Conservation (phyloP, 2,113 vertebrate genomes). For the Phyllopteryx taeniolatus region DNA sequence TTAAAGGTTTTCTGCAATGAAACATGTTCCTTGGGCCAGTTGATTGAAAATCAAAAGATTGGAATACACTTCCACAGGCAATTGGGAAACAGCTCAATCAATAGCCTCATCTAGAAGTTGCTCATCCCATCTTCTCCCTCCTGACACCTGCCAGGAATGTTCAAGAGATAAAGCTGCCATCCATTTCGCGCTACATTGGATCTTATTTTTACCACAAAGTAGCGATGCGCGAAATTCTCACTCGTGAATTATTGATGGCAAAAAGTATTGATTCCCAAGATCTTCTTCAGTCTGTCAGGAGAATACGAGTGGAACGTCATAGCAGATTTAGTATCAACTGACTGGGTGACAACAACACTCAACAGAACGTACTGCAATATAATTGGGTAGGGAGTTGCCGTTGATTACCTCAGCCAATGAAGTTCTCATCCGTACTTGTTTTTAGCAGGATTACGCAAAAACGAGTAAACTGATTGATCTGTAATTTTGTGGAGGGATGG, state of each 20-base stretch:
- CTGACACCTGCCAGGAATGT: background rate
- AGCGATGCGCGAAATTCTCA: slow-evolving; percentile 5
- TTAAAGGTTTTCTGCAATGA: background rate
- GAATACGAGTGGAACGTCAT: background rate
- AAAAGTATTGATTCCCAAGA: slow-evolving; percentile 37
- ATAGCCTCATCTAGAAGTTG: background rate
- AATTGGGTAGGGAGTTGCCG: background rate
- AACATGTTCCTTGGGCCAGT: background rate
- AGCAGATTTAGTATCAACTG: background rate
- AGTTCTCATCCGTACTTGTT: no score
- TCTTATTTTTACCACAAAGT: slow-evolving; percentile 12
- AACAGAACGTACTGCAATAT: background rate
- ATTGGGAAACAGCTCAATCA: background rate
- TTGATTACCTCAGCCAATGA: background rate
- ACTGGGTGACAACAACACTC: background rate
- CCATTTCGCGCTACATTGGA: background rate
- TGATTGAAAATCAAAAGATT: background rate
- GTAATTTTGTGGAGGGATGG: background rate
- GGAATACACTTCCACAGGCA: background rate
- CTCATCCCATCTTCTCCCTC: background rate
- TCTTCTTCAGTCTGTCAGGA: background rate
- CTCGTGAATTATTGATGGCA: slow-evolving; percentile 49
- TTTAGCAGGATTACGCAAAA: background rate
- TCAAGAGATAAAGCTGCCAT: background rate
- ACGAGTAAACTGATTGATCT: background rate